Conservation (phyloP, 1,140 invertebrate genomes). For the Bombus terrestris region DNA sequence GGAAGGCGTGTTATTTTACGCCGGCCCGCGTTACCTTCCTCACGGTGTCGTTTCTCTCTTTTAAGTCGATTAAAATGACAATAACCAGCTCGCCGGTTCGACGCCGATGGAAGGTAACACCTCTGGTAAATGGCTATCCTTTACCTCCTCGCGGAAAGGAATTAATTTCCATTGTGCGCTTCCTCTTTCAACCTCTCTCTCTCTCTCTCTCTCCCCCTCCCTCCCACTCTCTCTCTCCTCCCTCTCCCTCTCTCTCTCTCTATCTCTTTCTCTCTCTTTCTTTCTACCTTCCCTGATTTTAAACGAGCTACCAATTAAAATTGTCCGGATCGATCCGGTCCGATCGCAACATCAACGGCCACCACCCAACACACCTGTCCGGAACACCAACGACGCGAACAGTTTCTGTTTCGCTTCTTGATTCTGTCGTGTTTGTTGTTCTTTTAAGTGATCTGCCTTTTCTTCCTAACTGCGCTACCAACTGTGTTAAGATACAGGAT, state of each 20-base stretch:
- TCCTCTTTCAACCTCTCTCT: background rate
- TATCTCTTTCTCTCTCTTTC: background rate
- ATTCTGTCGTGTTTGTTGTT: slow-evolving; percentile 5
- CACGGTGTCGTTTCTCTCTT: background rate
- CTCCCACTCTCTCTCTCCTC: too few species aligned
- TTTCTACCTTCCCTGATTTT: slow-evolving; percentile 5
- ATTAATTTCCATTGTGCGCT: slow-evolving; percentile 38
- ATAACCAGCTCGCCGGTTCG: slow-evolving; percentile 24
- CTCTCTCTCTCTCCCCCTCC: too few species aligned
- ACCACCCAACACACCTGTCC: background rate
- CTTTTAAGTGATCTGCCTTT: background rate
- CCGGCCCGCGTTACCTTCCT: background rate
- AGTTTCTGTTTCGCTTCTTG: background rate
- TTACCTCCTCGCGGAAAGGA: slow-evolving; percentile 41
- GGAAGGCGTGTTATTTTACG: slow-evolving; percentile 6
- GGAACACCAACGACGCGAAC: background rate
- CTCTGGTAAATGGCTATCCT: slow-evolving; percentile 30
- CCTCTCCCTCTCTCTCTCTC: too few species aligned
- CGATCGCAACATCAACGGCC: slow-evolving; percentile 17
- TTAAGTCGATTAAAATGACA: slow-evolving; percentile 42
- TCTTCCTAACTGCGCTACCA: accelerated
- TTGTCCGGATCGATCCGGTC: slow-evolving; percentile 26
- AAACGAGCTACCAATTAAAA: slow-evolving; percentile 48
- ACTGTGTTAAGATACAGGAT: background rate
- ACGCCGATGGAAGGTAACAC: slow-evolving; percentile 17